Base-by-base conservation (phyloP, 2,797 vertebrate genomes). In the Momotus momota region DNA sequence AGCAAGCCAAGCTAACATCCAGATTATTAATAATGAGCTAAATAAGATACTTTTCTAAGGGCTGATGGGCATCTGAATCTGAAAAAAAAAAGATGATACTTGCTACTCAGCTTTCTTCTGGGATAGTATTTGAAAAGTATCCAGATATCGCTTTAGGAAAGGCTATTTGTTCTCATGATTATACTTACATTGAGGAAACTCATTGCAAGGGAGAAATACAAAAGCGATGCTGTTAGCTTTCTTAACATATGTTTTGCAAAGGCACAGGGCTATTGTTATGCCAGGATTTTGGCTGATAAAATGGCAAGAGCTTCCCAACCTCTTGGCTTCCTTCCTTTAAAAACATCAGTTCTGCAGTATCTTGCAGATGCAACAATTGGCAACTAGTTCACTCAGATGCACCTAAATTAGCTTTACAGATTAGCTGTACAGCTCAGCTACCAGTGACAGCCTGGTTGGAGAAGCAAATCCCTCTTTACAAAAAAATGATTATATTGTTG, bases 11-110 rank as follows among this genome's bases (percentile, higher is more conserved):
- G 87, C 80, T 94, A 97, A 93, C 92, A 93, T 88, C 46, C 70
- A 33, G 84, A 93, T 97, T 96, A 96, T 91, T 94, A 96, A 95
- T n/a, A 71, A 96, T 3, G 12, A 91, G 75, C 73, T 85, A 93
- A 91, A 87, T 87, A 91, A 81, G 52, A 70, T 79, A 74, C 80
- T 96, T 91, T 96, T 93, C 81, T 88, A 93, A 95, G 86, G 65
- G 64, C 94, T 86, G 66, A 94, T 73, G 70, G 73, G 43, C 81
- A 93, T 90, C 87, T 62, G 90, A 95, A 52, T 65, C 52, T 91
- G 89, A 82, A 81, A 87, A 95, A 74, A 21, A 79, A 33, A 93
- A 79, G 40, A 79, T 7, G 12, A 22, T 69, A 93, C 79, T 90
- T 79, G 69, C 75, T 94, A 35, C 79, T 90, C 62, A 58, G 19